These are phyloP conservation scores for Gephyroberyx darwinii DNA, from an alignment of 2,797 vertebrate genomes.

Conservation along the genomic window DNA sequence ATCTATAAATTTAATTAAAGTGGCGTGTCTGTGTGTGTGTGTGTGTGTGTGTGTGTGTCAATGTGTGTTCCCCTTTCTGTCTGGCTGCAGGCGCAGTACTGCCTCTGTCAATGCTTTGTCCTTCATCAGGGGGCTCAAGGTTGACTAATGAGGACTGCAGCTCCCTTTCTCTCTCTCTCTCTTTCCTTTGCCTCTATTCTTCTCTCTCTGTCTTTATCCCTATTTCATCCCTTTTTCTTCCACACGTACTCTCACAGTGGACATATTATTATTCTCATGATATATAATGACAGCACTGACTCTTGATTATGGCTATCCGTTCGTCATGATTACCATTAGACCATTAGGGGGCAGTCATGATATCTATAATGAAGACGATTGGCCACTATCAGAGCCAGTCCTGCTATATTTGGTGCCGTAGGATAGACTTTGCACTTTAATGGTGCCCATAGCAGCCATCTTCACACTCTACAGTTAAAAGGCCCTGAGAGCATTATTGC, in stretches of 20 bases:
- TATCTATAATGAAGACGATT: slow-evolving; percentile 34
- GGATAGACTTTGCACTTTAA: slow-evolving; percentile 22
- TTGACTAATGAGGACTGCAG: slow-evolving; percentile 68
- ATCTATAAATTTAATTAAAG: slow-evolving; percentile 74
- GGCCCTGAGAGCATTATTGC: slow-evolving; percentile 23
- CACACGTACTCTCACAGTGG: slow-evolving; percentile 3
- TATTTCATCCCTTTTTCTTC: background rate
- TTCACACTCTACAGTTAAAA: slow-evolving; percentile 16
- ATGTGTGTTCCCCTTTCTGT: slow-evolving; percentile 53
- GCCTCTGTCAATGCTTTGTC: slow-evolving; percentile 75
- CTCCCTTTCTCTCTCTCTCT: background rate
- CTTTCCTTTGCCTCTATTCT: slow-evolving; percentile 27
- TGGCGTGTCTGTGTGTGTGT: slow-evolving; percentile 16
- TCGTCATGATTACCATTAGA: slow-evolving; percentile 19
- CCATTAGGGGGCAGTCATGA: slow-evolving; percentile 49
- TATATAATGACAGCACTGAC: slow-evolving; percentile 32
- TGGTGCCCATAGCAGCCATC: slow-evolving; percentile 27
- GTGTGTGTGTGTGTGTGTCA: slow-evolving; percentile 38
- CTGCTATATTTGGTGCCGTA: slow-evolving; percentile 10
- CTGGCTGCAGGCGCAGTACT: slow-evolving; percentile 70
- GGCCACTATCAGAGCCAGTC: slow-evolving; percentile 14
- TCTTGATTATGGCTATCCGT: slow-evolving; percentile 40
- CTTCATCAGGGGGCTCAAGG: slow-evolving; percentile 76
- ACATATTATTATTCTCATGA: slow-evolving; percentile 16
- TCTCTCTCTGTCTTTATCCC: background rate